Conservation (phyloP, 2,888 invertebrate genomes). For the Prosopocoilus inquinatus region DNA sequence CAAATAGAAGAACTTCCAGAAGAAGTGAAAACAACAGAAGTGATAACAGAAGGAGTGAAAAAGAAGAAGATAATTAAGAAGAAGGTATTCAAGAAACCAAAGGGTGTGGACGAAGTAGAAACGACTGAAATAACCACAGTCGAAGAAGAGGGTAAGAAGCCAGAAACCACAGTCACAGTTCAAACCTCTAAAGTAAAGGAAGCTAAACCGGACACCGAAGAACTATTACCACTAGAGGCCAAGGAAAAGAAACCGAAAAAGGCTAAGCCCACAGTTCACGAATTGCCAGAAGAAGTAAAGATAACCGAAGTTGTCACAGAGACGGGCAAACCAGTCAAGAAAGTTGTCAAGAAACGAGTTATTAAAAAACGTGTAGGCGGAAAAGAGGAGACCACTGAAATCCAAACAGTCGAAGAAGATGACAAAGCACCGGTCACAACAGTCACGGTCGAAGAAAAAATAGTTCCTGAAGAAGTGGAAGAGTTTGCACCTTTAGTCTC, state of each 20-base stretch:
- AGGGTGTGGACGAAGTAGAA: conserved; percentile 14
- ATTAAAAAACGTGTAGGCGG: conserved; percentile 40
- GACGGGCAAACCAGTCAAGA: conserved; percentile 30
- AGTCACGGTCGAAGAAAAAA: conserved; percentile 43
- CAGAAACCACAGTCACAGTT: conserved; percentile 36
- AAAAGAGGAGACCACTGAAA: conserved; percentile 49
- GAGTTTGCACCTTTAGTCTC: conserved; percentile 26
- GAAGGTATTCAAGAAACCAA: conserved; percentile 49
- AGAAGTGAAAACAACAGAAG: conserved; percentile 31
- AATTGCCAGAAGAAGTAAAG: conserved; percentile 31
- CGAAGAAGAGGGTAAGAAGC: conserved; percentile 39
- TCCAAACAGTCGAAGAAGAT: conserved; percentile 48
- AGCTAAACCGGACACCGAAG: conserved; percentile 17
- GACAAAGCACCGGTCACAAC: conserved; percentile 49
- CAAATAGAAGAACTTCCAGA: conserved; percentile 36
- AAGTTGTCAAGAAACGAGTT: conserved; percentile 36
- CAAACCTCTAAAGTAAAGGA: conserved; percentile 10
- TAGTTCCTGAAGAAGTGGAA: conserved; percentile 23
- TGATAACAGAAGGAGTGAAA: conserved; percentile 15
- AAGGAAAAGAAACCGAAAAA: conserved; percentile 18
- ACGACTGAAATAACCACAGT: conserved; percentile 34
- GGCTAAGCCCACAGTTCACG: conserved; percentile 24
- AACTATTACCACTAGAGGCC: conserved; percentile 13
- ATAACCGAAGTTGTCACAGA: conserved; percentile 37
- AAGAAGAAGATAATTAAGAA: conserved; percentile 39